Percentiles rank a stretch among this genome's conserved stretches.
phyloP scores from a whole-genome alignment of 2,113 vertebrate species.

The Chrysemys picta region DNA sequence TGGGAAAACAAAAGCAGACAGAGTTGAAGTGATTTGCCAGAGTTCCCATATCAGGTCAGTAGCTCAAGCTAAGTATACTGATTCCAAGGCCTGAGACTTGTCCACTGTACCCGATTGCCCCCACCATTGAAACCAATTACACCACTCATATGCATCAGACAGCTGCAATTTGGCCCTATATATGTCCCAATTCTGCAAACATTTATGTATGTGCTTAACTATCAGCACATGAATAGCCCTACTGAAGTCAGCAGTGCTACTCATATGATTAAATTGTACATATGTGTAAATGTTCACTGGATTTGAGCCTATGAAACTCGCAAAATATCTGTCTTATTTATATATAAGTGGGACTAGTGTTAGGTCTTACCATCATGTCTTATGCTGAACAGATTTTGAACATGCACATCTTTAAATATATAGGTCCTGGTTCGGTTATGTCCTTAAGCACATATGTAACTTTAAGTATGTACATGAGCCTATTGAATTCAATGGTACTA shows the following conservation, averaged over 20 bases:
- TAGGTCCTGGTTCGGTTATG: neutral
- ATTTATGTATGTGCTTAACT: fast-evolving
- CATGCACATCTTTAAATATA: neutral
- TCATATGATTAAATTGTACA: neutral
- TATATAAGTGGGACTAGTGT: neutral
- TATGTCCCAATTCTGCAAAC: neutral
- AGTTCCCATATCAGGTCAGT: neutral
- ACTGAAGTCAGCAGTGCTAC: neutral
- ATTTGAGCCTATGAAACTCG: fast-evolving
- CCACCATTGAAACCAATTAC: neutral
- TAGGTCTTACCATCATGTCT: neutral
- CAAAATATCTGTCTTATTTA: fast-evolving
- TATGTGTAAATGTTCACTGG: fast-evolving
- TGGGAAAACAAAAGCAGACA: neutral
- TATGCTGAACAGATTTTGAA: neutral
- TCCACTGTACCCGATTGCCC: neutral
- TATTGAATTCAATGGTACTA: neutral
- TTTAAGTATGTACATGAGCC: no score
- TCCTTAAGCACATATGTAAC: no score
- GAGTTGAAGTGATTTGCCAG: fast-evolving
- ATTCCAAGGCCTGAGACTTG: fast-evolving
- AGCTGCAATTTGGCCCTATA: neutral
- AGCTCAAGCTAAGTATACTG: neutral
- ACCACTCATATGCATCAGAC: fast-evolving
- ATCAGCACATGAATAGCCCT: neutral